These are phyloP conservation scores for Heliconius congener DNA, from an alignment of 1,140 invertebrate species.

Conservation along the genomic window DNA sequence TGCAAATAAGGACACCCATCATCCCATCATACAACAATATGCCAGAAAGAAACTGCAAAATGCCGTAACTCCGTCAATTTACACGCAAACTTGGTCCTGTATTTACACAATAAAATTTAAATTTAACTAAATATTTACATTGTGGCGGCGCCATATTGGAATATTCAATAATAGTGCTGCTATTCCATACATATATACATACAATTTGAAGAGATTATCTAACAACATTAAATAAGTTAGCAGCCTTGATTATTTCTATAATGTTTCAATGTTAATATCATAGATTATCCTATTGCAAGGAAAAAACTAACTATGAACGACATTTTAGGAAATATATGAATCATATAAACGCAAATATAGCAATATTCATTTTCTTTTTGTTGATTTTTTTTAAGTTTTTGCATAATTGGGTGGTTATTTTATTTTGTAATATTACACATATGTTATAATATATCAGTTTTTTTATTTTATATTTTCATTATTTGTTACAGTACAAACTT, in stretches of 20 bases:
- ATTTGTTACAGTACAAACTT: too few species aligned
- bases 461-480: too few species aligned
- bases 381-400: too few species aligned
- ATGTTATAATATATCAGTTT: too few species aligned
- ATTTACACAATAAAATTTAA: slow-evolving; percentile 68
- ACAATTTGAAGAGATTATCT: slow-evolving; percentile 12
- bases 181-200: background rate
- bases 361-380: too few species aligned
- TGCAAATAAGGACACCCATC: slow-evolving; percentile 9
- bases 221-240: slow-evolving; percentile 7
- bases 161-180: slow-evolving; percentile 15
- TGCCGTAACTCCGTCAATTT: slow-evolving; percentile 46
- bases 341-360: too few species aligned
- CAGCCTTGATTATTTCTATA: slow-evolving; percentile 13
- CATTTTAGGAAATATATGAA: background rate
- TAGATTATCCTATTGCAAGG: background rate
- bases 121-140: slow-evolving; percentile 76
- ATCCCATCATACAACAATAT: slow-evolving; percentile 20
- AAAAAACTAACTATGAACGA: background rate
- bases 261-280: background rate
- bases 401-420: too few species aligned
- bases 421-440: too few species aligned
- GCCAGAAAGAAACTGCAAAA: slow-evolving; percentile 44
- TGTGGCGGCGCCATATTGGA: slow-evolving; percentile 6
- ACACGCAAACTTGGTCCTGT: slow-evolving; percentile 70